Evolutionary conservation across 2,888 invertebrate species (phyloP).

Genomic region (Brenthis ino): DNA sequence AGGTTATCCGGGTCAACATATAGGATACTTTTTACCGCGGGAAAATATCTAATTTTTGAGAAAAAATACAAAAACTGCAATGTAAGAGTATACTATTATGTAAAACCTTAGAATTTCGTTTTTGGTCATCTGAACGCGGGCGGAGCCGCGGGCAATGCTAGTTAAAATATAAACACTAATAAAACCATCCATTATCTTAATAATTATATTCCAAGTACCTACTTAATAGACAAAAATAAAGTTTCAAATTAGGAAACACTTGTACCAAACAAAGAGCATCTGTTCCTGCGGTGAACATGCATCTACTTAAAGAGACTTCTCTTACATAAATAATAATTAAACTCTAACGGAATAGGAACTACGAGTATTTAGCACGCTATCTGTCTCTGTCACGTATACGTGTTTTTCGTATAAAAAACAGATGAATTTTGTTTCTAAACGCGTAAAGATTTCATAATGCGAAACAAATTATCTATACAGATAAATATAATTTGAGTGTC

Average conservation of each 20-base stretch:
- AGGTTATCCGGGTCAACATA: too few relatives aligned
- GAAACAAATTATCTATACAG: too few relatives aligned
- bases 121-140: too few relatives aligned
- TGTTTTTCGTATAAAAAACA: not conserved
- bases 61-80: too few relatives aligned
- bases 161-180: not conserved
- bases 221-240: constrained; percentile 16
- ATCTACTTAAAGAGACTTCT: constrained; percentile 46
- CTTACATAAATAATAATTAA: constrained; percentile 55
- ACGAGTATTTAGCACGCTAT: constrained; percentile 58
- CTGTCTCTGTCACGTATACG: constrained; percentile 50
- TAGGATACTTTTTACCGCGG: too few relatives aligned
- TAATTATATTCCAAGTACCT: constrained; percentile 12
- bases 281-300: constrained; percentile 50
- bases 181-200: constrained; percentile 6
- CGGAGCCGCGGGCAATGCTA: too few relatives aligned
- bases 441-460: too few relatives aligned
- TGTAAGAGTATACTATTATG: too few relatives aligned
- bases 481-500: too few relatives aligned
- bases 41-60: too few relatives aligned
- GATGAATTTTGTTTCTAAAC: not conserved
- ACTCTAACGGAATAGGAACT: constrained; percentile 64
- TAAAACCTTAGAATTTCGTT: too few relatives aligned
- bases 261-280: constrained; percentile 47
- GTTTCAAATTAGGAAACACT: constrained; percentile 26